These are phyloP conservation scores for Porites cylindrica DNA, from an alignment of 92 coral and sea anemone genomes.

Conservation along the genomic window DNA sequence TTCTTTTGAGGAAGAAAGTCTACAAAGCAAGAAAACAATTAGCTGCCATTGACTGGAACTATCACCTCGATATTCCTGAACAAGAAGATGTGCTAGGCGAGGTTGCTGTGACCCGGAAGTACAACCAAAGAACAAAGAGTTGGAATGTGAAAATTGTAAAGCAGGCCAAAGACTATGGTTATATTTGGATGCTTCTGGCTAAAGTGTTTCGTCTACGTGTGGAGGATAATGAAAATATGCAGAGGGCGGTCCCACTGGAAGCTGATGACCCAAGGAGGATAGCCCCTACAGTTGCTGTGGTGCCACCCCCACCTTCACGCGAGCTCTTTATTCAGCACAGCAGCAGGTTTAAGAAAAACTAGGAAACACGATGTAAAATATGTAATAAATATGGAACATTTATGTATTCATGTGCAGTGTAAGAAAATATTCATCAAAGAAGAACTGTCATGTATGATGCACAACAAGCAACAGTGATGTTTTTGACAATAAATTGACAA, in stretches of 20 bases:
- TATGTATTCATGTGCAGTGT: too few relatives aligned
- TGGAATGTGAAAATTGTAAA: too few relatives aligned
- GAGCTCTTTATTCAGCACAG: neutral
- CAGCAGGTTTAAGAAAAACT: neutral
- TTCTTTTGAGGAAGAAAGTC: conserved; percentile 33
- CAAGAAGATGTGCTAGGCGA: conserved; percentile 30
- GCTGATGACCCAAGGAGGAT: neutral
- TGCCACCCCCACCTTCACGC: neutral
- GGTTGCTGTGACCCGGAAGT: conserved; percentile 35
- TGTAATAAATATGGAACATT: too few relatives aligned
- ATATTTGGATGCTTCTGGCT: conserved; percentile 44
- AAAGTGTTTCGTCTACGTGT: conserved; percentile 29
- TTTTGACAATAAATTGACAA: too few relatives aligned
- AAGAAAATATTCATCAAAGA: too few relatives aligned
- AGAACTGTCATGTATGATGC: too few relatives aligned
- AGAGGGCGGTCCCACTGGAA: conserved; percentile 5
- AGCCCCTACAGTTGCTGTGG: conserved; percentile 33
- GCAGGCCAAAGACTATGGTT: conserved; percentile 57
- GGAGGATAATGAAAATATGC: conserved; percentile 37
- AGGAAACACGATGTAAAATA: too few relatives aligned
- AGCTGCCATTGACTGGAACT: conserved; percentile 67
- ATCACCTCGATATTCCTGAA: conserved; percentile 41
- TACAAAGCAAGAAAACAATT: conserved; percentile 65
- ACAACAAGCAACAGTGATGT: too few relatives aligned
- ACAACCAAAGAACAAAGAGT: too few relatives aligned